Percentiles rank a stretch among this genome's conserved stretches.
Conservation (phyloP, 2,797 vertebrate genomes). For the Balearica regulorum region DNA sequence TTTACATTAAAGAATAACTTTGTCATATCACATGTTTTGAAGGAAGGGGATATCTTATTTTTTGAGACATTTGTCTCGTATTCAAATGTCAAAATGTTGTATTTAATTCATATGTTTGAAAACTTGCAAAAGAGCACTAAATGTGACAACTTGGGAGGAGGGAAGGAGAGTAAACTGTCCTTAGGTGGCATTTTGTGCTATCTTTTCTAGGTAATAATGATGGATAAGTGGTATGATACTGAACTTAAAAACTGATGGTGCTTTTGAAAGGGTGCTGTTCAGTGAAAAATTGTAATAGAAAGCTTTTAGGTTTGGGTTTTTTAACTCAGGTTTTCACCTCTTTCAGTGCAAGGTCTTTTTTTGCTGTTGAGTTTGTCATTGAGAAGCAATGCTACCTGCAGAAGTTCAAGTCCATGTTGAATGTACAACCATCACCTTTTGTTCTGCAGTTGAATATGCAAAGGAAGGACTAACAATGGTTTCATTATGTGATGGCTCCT, state of each 20-base stretch:
- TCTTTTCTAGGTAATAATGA: not conserved
- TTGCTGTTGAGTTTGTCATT: not conserved
- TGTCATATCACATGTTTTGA: not conserved
- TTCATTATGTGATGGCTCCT: slow-evolving; percentile 18
- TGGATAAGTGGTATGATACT: not conserved
- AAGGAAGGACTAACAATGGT: slow-evolving; percentile 10
- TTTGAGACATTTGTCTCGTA: not conserved
- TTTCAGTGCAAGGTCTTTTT: not conserved
- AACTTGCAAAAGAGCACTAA: not conserved
- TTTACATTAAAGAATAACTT: not conserved
- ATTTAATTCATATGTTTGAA: not conserved
- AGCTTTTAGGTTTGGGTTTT: not conserved
- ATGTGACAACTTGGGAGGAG: not conserved
- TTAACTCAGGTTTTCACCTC: not conserved
- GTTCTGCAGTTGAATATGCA: not conserved
- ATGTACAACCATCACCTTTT: not conserved
- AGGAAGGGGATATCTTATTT: not conserved
- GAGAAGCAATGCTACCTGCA: not conserved
- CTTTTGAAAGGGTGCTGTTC: not conserved
- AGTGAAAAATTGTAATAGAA: not conserved
- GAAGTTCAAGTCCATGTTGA: not conserved
- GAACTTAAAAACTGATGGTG: not conserved
- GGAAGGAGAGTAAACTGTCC: not conserved
- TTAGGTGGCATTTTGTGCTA: not conserved
- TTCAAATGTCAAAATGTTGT: not conserved